Percentiles rank a stretch among this genome's conserved stretches.
Conservation (phyloP, 2,888 invertebrate species). For the Cepaea hortensis region DNA sequence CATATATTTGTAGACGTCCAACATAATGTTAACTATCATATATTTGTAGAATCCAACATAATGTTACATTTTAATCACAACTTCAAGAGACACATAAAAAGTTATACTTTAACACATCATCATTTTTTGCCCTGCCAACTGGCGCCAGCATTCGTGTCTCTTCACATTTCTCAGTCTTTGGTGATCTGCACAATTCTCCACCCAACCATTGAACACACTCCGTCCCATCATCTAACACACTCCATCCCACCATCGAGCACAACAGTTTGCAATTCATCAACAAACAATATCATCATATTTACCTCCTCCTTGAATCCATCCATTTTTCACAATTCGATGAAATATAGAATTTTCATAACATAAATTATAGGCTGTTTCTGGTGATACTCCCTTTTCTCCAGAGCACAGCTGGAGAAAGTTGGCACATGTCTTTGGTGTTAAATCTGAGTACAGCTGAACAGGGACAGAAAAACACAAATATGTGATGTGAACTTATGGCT, state of each 20-base stretch:
- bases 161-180: too few species aligned
- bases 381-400: slow-evolving; percentile 73
- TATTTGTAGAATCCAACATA: too few species aligned
- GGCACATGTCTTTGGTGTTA: slow-evolving; percentile 93
- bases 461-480: background rate
- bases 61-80: too few species aligned
- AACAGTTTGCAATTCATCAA: background rate
- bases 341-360: slow-evolving; percentile 79
- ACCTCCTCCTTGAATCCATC: slow-evolving; percentile 85
- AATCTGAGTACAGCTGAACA: slow-evolving; percentile 74
- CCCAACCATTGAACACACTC: background rate
- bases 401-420: slow-evolving; percentile 79
- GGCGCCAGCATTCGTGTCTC: too few species aligned
- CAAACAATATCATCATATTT: slow-evolving; percentile 39
- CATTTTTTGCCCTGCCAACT: too few species aligned
- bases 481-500: background rate
- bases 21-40: too few species aligned
- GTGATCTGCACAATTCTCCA: too few species aligned
- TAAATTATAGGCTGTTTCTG: slow-evolving; percentile 67
- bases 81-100: too few species aligned
- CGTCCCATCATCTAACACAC: background rate
- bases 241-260: background rate
- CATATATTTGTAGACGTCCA: too few species aligned
- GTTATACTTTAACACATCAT: too few species aligned
- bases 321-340: slow-evolving; percentile 82